Percentiles rank a stretch among this genome's conserved stretches.
Conservation (phyloP, 2,797 vertebrate genomes). For the Hoplostethus mediterraneus region DNA sequence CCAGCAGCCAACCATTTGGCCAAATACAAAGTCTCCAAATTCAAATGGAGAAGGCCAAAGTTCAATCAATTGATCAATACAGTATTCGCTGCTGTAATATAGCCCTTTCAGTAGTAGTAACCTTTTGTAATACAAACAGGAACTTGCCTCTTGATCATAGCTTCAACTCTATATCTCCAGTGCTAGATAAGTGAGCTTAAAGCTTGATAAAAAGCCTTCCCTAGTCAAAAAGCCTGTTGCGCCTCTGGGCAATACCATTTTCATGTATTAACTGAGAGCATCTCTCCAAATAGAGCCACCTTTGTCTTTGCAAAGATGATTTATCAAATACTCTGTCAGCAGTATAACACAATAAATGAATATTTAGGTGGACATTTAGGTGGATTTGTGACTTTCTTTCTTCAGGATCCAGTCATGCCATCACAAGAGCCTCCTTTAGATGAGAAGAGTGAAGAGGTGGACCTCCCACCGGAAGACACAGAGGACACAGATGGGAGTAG, state of each 20-base stretch:
- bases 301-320: conserved; percentile 16
- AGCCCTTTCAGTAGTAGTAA: background rate
- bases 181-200: conserved; percentile 25
- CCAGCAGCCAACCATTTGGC: conserved; percentile 4
- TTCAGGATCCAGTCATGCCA: conserved; percentile 99
- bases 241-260: background rate
- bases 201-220: conserved; percentile 15
- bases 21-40: conserved; percentile 20
- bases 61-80: conserved; percentile 40
- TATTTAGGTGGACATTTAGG: conserved; percentile 26
- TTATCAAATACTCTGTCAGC: background rate
- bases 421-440: conserved; percentile 95
- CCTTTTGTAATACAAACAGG: background rate
- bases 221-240: background rate
- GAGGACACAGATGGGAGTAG: conserved; percentile 93
- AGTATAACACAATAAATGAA: conserved; percentile 11
- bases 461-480: conserved; percentile 89
- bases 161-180: conserved; percentile 13
- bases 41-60: background rate
- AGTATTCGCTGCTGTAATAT: background rate
- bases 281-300: conserved; percentile 1
- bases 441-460: conserved; percentile 89
- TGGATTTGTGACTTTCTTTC: conserved; percentile 37
- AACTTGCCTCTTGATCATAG: conserved; percentile 11
- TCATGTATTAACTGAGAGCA: conserved; percentile 3